These are phyloP conservation scores for Stylophora pistillata DNA, from an alignment of 64 coral and sea anemone genomes.

Conservation along the genomic window DNA sequence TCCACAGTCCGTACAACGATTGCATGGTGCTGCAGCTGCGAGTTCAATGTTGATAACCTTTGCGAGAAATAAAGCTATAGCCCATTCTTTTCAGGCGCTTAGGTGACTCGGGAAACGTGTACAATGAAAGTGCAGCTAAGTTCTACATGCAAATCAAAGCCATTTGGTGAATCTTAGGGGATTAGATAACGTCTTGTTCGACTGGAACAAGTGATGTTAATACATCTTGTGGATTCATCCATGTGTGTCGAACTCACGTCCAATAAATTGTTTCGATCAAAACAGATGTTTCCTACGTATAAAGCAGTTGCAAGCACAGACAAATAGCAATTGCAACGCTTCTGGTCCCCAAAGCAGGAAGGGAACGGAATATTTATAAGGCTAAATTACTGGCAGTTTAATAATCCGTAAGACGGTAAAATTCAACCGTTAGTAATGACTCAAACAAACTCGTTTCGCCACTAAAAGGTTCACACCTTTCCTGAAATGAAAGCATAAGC, in stretches of 20 bases:
- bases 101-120: no score
- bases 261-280: background rate
- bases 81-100: background rate
- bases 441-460: background rate
- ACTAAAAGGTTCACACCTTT: background rate
- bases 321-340: background rate
- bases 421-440: background rate
- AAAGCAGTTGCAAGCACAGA: background rate
- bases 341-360: background rate
- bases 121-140: background rate
- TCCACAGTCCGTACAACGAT: background rate
- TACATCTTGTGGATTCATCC: background rate
- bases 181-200: background rate
- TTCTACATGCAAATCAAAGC: slow-evolving; percentile 16
- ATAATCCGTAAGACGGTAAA: background rate
- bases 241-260: slow-evolving; percentile 7
- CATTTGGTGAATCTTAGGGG: background rate
- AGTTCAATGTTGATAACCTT: background rate
- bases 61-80: background rate
- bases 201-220: background rate
- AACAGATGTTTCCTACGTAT: background rate
- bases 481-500: background rate
- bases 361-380: slow-evolving; percentile 15
- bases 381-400: background rate
- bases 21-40: background rate